These are phyloP conservation scores for Ophiothrix spiculata DNA, from an alignment of 35 echinoderm and acorn worm species.

Conservation along the genomic window DNA sequence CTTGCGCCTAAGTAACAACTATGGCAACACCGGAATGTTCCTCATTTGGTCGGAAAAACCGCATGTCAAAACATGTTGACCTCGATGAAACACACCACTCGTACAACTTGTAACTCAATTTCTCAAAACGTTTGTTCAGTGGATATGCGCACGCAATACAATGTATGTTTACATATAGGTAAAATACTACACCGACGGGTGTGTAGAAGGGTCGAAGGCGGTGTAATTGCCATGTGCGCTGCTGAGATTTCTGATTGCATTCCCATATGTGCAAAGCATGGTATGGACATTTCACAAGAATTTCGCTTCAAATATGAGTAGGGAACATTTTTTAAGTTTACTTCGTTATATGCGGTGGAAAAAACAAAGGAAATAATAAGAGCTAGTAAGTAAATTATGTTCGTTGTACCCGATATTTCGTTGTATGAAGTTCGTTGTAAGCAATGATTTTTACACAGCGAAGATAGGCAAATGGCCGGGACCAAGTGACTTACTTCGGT, in stretches of 20 bases:
- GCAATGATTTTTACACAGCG: neutral
- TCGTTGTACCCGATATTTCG: neutral
- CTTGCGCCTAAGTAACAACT: no score
- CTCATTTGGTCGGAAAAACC: no score
- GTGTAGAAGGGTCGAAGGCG: no score
- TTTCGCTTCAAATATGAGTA: neutral
- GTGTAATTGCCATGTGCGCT: neutral
- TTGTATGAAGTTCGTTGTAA: neutral
- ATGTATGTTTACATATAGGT: no score
- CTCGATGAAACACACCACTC: no score
- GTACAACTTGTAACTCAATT: no score
- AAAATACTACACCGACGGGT: no score
- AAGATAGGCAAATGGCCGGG: neutral
- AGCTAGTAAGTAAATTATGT: neutral
- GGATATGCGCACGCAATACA: neutral
- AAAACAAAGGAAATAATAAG: constrained; percentile 1
- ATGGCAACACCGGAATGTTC: no score
- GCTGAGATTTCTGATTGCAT: neutral
- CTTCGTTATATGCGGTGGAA: neutral
- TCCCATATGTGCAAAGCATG: neutral
- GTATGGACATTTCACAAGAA: neutral
- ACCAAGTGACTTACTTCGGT: neutral
- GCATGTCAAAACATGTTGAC: no score
- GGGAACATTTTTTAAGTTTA: neutral
- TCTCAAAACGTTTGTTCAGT: no score